phyloP scores from a whole-genome alignment of 2,113 vertebrate species.

The Urocynchramus pylzowi region DNA sequence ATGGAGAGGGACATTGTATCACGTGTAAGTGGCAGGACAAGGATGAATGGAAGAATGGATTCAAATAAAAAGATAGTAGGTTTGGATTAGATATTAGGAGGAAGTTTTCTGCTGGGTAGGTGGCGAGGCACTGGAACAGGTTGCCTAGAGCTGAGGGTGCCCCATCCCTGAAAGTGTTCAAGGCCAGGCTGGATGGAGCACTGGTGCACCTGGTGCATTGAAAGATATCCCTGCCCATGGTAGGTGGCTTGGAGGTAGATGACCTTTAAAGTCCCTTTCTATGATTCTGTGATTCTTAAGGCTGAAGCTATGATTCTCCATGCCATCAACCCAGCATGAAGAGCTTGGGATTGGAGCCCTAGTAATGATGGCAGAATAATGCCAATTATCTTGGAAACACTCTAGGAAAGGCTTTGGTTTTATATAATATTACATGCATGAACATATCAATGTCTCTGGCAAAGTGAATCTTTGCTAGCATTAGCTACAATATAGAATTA shows the following conservation, averaged over 20 bases:
- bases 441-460: not conserved
- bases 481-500: not conserved
- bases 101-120: not conserved
- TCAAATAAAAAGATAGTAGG: not conserved
- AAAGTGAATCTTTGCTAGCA: not conserved
- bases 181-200: not conserved
- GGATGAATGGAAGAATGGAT: not conserved
- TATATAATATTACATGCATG: not conserved
- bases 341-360: not conserved
- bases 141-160: not conserved
- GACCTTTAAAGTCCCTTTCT: not conserved
- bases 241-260: not conserved
- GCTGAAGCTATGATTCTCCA: not conserved
- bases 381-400: not conserved
- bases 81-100: not conserved
- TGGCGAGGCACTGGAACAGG: not conserved
- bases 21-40: not conserved
- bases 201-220: not conserved
- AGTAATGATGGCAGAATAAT: not conserved
- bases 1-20: not conserved
- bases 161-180: not conserved
- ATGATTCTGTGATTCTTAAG: not conserved
- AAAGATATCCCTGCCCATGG: not conserved
- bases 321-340: not conserved
- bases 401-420: not conserved